phyloP scores from a whole-genome alignment of 2,888 invertebrate species.

The Papilio demoleus region DNA sequence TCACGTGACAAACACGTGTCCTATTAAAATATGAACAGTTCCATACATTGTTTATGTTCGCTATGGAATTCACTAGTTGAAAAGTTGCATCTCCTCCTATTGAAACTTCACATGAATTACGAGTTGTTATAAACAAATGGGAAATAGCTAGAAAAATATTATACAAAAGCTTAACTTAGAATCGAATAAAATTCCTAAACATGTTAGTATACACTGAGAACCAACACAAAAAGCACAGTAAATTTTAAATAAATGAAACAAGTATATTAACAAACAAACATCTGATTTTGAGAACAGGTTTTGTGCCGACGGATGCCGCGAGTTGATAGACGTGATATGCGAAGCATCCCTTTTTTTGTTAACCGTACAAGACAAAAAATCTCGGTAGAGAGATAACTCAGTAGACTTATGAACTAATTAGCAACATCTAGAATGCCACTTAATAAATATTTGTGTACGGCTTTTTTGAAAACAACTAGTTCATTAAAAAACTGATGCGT shows the following conservation, averaged over 20 bases:
- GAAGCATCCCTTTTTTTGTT: constrained; percentile 65
- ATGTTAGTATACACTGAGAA: neutral
- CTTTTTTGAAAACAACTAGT: neutral
- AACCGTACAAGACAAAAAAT: constrained; percentile 53
- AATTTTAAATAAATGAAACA: constrained; percentile 48
- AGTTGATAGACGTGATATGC: constrained; percentile 63
- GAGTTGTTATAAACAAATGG: too few relatives aligned
- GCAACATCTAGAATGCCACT: neutral
- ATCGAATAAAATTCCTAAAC: neutral
- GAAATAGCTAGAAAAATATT: neutral
- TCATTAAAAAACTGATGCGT: constrained; percentile 10
- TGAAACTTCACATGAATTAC: neutral
- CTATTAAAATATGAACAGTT: too few relatives aligned
- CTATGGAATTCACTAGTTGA: neutral
- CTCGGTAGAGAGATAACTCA: constrained; percentile 37
- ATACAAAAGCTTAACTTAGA: neutral
- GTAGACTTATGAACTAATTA: constrained; percentile 33
- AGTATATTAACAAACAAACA: constrained; percentile 79
- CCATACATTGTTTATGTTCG: too few relatives aligned
- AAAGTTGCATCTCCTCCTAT: neutral
- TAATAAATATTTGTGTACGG: neutral
- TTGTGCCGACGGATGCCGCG: constrained; percentile 60
- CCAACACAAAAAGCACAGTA: neutral
- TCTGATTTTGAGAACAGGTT: constrained; percentile 74
- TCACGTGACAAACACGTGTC: too few relatives aligned